Percentiles rank a stretch among this genome's conserved stretches.
Conservation (phyloP, 2,113 vertebrate species). For the Aleadryas rufinucha region DNA sequence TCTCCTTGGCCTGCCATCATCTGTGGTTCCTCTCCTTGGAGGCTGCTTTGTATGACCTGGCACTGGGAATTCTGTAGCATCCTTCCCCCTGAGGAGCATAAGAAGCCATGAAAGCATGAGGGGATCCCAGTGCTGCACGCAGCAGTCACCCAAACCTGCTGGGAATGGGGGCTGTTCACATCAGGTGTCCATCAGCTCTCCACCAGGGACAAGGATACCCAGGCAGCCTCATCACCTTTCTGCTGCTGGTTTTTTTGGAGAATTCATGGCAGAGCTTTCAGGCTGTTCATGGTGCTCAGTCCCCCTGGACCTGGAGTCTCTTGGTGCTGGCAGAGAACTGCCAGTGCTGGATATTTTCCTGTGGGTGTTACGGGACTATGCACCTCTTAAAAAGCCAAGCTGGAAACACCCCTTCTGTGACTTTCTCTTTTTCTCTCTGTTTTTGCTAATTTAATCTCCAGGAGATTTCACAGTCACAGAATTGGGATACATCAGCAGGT, state of each 20-base stretch:
- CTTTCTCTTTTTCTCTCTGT: not conserved
- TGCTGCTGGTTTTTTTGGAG: not conserved
- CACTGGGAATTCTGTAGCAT: not conserved
- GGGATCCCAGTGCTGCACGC: fast-evolving
- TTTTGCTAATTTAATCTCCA: not conserved
- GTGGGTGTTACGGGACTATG: not conserved
- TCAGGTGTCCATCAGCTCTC: not conserved
- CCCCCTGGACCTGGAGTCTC: not conserved
- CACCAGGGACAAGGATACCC: not conserved
- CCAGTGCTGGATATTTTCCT: not conserved
- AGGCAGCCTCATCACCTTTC: not conserved
- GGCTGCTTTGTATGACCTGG: not conserved
- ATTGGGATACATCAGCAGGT: not conserved
- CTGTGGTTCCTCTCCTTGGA: not conserved
- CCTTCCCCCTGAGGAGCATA: not conserved
- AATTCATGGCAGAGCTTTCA: not conserved
- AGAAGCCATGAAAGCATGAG: not conserved
- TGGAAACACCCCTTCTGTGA: not conserved
- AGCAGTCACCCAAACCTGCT: not conserved
- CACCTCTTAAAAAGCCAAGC: not conserved
- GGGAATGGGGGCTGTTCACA: not conserved
- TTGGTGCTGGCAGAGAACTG: not conserved
- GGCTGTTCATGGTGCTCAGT: not conserved
- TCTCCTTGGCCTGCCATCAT: not conserved
- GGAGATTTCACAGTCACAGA: not conserved